Conservation (phyloP, 2,113 vertebrate species). For the Aythya baeri region DNA sequence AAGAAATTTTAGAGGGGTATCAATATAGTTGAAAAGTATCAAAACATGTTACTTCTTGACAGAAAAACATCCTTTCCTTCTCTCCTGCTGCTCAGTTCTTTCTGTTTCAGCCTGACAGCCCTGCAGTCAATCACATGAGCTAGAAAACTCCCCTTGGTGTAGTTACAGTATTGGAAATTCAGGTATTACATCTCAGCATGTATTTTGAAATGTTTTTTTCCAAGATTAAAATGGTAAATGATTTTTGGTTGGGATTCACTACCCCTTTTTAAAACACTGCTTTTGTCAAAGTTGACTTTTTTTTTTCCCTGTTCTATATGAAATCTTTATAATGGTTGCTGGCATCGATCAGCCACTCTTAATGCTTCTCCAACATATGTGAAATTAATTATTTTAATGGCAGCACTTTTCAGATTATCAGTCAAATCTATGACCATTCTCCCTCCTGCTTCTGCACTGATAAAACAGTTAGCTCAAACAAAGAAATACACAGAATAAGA, state of each 20-base stretch:
- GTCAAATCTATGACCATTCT: neutral
- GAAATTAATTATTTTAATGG: neutral
- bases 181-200: neutral
- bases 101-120: conserved; percentile 1
- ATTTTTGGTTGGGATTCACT: neutral
- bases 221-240: neutral
- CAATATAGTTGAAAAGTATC: neutral
- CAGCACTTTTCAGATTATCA: neutral
- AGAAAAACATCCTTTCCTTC: conserved; percentile 22
- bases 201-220: neutral
- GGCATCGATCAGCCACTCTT: neutral
- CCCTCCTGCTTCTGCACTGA: neutral
- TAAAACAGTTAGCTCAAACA: neutral
- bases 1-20: neutral
- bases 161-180: neutral
- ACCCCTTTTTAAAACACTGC: neutral
- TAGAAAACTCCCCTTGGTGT: neutral
- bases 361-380: neutral
- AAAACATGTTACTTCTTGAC: neutral
- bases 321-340: neutral
- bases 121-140: neutral
- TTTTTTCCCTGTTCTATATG: neutral
- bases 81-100: neutral
- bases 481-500: neutral
- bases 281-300: neutral